Evolutionary conservation across 2,113 vertebrate genomes (phyloP).

Genomic region (Leptobrachium ailaonicum): DNA sequence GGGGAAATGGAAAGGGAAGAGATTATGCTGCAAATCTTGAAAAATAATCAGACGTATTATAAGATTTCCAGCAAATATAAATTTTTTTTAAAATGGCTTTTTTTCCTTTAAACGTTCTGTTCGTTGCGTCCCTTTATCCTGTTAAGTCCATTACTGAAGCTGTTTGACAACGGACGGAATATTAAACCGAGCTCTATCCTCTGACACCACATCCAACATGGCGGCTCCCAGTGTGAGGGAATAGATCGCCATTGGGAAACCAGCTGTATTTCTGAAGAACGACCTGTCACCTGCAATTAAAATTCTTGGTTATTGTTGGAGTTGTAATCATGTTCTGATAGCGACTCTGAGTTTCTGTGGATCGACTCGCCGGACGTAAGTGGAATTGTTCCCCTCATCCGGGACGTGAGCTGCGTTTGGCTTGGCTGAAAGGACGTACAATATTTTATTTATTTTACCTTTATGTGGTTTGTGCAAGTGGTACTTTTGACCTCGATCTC

Average conservation of each 20-base stretch:
- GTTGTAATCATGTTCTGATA: not conserved
- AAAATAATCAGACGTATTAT: not conserved
- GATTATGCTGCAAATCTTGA: no score
- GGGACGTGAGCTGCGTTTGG: slow-evolving; percentile 34
- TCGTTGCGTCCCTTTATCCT: not conserved
- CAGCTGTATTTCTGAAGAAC: not conserved
- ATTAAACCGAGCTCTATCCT: not conserved
- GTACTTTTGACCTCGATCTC: slow-evolving; percentile 31
- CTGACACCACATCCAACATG: not conserved
- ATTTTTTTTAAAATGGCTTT: not conserved
- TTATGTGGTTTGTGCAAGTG: slow-evolving; percentile 23
- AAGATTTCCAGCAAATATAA: not conserved
- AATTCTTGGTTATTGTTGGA: not conserved
- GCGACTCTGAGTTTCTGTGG: not conserved
- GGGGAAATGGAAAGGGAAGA: no score
- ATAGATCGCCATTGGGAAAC: slow-evolving; percentile 20
- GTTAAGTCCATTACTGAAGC: slow-evolving; percentile 9
- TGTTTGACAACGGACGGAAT: not conserved
- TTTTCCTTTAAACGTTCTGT: not conserved
- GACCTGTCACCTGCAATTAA: slow-evolving; percentile 1
- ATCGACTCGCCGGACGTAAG: slow-evolving; percentile 16
- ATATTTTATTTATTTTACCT: slow-evolving; percentile 12
- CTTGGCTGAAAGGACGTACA: slow-evolving; percentile 35
- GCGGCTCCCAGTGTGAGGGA: not conserved
- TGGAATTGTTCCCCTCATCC: not conserved